Evolutionary conservation across 2,113 vertebrate genomes (phyloP), one percentile per base, ranked within the genome.

Genomic region (Tylochromis polylepis): DNA sequence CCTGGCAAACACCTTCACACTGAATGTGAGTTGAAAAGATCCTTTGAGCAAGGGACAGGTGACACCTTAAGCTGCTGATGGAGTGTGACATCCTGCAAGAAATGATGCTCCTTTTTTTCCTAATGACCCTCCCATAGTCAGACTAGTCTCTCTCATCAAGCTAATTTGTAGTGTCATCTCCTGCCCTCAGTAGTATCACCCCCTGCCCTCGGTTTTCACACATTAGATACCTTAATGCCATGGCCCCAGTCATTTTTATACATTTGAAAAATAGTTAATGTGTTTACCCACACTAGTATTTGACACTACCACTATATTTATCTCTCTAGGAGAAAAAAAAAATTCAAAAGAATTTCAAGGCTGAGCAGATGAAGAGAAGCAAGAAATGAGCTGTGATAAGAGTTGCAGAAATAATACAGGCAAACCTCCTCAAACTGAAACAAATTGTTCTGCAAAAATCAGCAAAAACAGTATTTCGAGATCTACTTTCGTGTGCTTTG

Each of bases 41-140:
- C 85, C 82, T 82, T 78, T 82, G 79, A 86, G 59, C 55, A 72
- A 53, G 27, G 24, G 81, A 83, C 22, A 58, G 86, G 60, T 72
- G 6, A 86, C 91, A 93, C 88, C 75, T 87, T 85, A 31, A 82
- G 77, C 53, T 65, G 87, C 62, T 89, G 85, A 82, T 55, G 81
- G 67, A 92, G 87, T 92, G 91, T 84, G 92, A 91, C 83, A 93
- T 90, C 87, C 88, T 88, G 31, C 11, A 60, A 85, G 34, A 78
- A 70, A 85, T 41, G 38, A 84, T 81, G 55, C 85, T 72, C 78
- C 77, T 43, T 57, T 16, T 62, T 79, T 60, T 24, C 14, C 79
- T 87, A 88, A 92, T 83, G 91, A 89, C 87, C 89, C 53, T 41
- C 72, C 85, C 62, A 8, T 79, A 88, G 87, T 90, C 80, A 90